These are phyloP conservation scores for Origma solitaria DNA, from an alignment of 2,113 vertebrate species.

Conservation along the genomic window DNA sequence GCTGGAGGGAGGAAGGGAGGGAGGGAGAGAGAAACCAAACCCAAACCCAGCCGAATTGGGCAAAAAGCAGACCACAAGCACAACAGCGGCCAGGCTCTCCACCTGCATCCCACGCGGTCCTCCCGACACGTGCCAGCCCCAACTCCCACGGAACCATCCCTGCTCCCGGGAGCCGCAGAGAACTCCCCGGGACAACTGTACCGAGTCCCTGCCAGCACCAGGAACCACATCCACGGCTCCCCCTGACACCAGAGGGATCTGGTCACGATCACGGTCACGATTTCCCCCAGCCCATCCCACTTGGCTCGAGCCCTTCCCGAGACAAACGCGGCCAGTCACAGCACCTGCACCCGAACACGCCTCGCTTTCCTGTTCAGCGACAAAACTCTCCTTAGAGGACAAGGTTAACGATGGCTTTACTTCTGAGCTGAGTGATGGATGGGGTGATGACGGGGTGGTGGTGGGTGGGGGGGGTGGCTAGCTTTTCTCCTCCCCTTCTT, in stretches of 20 bases:
- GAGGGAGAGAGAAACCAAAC: background rate
- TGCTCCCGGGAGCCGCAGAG: background rate
- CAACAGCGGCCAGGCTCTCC: background rate
- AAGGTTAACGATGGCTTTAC: conserved; percentile 45
- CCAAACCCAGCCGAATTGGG: background rate
- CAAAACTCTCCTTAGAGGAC: conserved; percentile 16
- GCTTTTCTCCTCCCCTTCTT: conserved; percentile 45
- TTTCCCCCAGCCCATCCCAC: conserved; percentile 31
- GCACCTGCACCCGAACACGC: conserved; percentile 9
- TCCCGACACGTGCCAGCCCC: background rate
- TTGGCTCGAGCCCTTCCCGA: conserved; percentile 17
- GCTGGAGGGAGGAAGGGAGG: background rate
- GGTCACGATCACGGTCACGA: background rate
- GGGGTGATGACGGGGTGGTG: conserved; percentile 13
- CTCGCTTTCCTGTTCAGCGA: conserved; percentile 35
- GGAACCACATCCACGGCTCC: background rate
- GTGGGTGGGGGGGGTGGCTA: background rate
- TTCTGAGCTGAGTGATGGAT: conserved; percentile 49
- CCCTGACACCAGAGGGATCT: background rate
- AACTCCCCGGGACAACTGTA: background rate
- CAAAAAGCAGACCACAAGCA: background rate
- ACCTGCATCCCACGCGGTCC: background rate
- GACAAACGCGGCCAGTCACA: background rate
- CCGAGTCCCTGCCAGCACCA: background rate
- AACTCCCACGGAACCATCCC: background rate